Evolutionary conservation across 1,140 invertebrate genomes (phyloP), one percentile per base, ranked within the genome.

Genomic region (Philotrypesis tridentata): DNA sequence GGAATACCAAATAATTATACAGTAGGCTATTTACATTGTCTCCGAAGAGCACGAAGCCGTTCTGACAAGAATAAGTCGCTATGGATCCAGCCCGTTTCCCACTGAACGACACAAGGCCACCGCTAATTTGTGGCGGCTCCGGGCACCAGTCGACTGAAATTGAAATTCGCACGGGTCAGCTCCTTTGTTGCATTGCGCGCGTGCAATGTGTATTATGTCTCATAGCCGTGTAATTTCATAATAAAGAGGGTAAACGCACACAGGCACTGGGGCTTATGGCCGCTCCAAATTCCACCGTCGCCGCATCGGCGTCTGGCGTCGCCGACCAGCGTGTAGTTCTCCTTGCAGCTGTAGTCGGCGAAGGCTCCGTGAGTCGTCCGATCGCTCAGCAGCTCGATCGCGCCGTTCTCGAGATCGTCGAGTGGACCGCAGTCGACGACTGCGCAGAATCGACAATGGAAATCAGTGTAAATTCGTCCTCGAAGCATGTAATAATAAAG

Each of bases 1-100:
- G n/a, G n/a, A n/a, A n/a, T 55, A 55, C 7, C 7, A 55, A 55
- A 55, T n/a, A n/a, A 55, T 55, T 55, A n/a, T n/a, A n/a, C n/a
- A n/a, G 40, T 5, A 74, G 17, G n/a, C 27, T 75, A 91, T 93
- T 93, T 89, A 97, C 95, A 85, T 95, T 94, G 86, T 95, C 93
- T 67, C 97, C 97, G 74, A 96, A 95, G 1, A 98, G 92, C 48
- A 97, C 96, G 88, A 97, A 97, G 33, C 97, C 97, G 83, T 94
- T 93, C 84, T 97, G 94, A 87, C 97, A 98, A 7, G 92, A 92
- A 87, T 97, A 98, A 0, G 93, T 95, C 1, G 96, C 96, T 1
- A 94, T 95, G 8, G 96, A 96, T 14, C 96, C 96, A 9, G 95
- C 94, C 83, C 95, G 93, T 86, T 94, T 94, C 31, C 96, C 96